phyloP scores from a whole-genome alignment of 2,797 vertebrate species.

The Notoglanidium macrostoma region DNA sequence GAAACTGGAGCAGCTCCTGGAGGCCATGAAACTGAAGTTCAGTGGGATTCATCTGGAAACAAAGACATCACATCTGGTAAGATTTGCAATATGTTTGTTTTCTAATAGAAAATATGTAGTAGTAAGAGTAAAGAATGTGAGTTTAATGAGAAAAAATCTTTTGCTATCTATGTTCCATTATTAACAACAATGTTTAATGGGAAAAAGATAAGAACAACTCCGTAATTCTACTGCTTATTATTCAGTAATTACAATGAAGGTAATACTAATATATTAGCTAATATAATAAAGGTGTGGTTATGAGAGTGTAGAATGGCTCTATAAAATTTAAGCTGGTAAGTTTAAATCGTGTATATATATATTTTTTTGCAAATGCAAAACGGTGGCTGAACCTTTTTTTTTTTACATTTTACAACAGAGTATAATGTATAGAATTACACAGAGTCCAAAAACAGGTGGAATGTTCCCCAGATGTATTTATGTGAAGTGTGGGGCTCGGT shows the following conservation, averaged over 20 bases:
- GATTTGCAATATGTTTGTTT: slow-evolving; percentile 54
- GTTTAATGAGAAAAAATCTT: background rate
- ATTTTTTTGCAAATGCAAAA: too few relatives aligned
- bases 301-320: background rate
- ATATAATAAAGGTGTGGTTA: background rate
- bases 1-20: slow-evolving; percentile 84
- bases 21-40: slow-evolving; percentile 96
- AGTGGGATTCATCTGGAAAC: slow-evolving; percentile 77
- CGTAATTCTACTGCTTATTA: background rate
- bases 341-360: background rate
- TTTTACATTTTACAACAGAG: too few relatives aligned
- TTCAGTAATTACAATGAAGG: background rate
- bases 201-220: too few relatives aligned
- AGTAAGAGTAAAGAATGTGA: background rate
- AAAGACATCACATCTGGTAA: slow-evolving; percentile 86
- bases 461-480: slow-evolving; percentile 9
- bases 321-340: background rate
- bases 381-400: too few relatives aligned
- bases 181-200: background rate
- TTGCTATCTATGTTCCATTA: background rate
- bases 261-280: too few relatives aligned
- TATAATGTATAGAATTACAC: background rate
- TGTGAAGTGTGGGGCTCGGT: background rate
- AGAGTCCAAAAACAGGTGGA: background rate
- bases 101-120: too few relatives aligned